These are phyloP conservation scores for Spondyliosoma cantharus DNA, from an alignment of 2,797 vertebrate genomes.

Conservation along the genomic window DNA sequence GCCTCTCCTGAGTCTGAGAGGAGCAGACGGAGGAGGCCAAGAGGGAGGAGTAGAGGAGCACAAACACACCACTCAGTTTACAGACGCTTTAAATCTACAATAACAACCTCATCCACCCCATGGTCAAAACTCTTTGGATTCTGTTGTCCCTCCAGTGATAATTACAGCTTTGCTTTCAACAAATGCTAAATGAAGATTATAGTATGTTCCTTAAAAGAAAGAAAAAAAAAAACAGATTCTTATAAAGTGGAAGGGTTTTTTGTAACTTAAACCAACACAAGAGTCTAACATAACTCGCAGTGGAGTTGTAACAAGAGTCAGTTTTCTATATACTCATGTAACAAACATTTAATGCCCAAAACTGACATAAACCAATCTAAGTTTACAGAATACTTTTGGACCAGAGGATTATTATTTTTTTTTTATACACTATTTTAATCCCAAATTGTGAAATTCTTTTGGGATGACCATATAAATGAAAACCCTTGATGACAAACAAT, in stretches of 20 bases:
- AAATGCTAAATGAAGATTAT: neutral
- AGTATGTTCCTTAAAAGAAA: neutral
- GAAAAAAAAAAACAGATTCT: too few species aligned
- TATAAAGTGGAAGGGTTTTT: neutral
- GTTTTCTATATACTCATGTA: neutral
- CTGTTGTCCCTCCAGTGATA: neutral
- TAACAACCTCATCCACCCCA: neutral
- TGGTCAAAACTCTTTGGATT: neutral
- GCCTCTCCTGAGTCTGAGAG: conserved; percentile 40
- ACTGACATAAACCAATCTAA: neutral
- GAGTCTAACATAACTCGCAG: too few species aligned
- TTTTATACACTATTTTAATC: too few species aligned
- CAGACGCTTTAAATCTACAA: neutral
- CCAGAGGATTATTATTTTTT: too few species aligned
- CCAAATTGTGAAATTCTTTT: too few species aligned
- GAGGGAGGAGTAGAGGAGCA: conserved; percentile 15
- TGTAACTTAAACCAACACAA: too few species aligned
- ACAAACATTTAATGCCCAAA: neutral
- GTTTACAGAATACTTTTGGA: neutral
- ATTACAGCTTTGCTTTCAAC: too few species aligned
- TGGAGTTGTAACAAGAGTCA: too few species aligned
- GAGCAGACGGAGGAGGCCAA: conserved; percentile 6
- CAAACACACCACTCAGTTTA: neutral
- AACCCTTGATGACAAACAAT: neutral
- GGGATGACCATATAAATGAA: conserved; percentile 1